Evolutionary conservation across 2,113 vertebrate genomes (phyloP).

Genomic region (Channa maculata): DNA sequence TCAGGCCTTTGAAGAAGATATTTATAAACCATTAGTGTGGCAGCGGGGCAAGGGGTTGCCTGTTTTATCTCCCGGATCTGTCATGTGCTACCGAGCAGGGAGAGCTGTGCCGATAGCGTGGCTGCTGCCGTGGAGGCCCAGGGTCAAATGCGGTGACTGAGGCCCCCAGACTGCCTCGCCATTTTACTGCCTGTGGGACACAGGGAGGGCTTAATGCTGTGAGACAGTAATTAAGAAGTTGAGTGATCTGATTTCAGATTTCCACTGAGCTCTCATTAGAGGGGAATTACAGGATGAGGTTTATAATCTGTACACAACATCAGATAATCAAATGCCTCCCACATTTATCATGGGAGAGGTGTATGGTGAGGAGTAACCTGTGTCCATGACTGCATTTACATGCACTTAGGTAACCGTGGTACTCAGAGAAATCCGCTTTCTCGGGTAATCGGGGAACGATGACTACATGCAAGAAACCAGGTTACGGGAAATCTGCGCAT

Average conservation of each 20-base stretch:
- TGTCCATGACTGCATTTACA: too few relatives aligned
- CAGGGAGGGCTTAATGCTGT: constrained; percentile 53
- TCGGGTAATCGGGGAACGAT: too few relatives aligned
- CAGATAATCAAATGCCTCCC: constrained; percentile 46
- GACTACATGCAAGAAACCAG: too few relatives aligned
- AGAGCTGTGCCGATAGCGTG: constrained; percentile 58
- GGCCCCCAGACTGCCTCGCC: constrained; percentile 11
- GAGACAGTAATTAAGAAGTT: constrained; percentile 73
- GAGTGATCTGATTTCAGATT: constrained; percentile 79
- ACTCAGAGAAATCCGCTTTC: too few relatives aligned
- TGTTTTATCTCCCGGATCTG: constrained; percentile 78
- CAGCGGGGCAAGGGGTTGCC: constrained; percentile 55
- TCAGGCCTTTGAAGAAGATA: constrained; percentile 77
- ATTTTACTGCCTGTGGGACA: constrained; percentile 54
- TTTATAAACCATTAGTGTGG: constrained; percentile 80
- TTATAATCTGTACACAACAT: constrained; percentile 61
- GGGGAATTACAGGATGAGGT: constrained; percentile 62
- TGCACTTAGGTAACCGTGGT: too few relatives aligned
- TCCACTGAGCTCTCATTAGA: constrained; percentile 61
- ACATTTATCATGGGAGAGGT: constrained; percentile 40
- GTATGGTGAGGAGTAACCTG: neutral
- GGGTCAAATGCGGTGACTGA: constrained; percentile 7
- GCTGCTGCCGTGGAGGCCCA: constrained; percentile 34
- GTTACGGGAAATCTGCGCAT: too few relatives aligned
- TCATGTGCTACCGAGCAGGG: constrained; percentile 58